phyloP scores from a whole-genome alignment of 2,888 invertebrate genomes.

The Adela reaumurella region DNA sequence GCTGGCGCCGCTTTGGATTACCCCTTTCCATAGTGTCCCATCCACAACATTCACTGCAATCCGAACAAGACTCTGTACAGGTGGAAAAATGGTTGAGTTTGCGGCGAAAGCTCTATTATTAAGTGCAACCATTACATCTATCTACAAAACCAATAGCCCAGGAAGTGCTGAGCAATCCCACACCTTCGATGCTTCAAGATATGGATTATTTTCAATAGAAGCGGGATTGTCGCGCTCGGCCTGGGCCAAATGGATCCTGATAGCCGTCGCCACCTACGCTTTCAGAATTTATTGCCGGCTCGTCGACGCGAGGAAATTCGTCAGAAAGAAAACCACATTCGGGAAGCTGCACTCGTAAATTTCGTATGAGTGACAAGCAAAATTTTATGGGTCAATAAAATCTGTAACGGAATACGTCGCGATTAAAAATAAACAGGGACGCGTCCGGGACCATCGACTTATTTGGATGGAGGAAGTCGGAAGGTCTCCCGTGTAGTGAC shows the following conservation, averaged over 20 bases:
- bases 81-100: too few species aligned
- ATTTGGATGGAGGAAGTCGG: neutral
- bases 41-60: too few species aligned
- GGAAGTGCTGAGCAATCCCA: too few species aligned
- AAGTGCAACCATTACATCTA: too few species aligned
- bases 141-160: too few species aligned
- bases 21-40: too few species aligned
- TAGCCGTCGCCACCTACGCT: slow-evolving; percentile 30
- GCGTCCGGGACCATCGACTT: neutral
- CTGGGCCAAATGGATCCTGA: slow-evolving; percentile 31
- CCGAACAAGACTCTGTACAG: too few species aligned
- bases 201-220: neutral
- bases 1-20: neutral
- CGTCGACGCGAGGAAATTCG: slow-evolving; percentile 49
- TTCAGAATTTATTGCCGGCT: slow-evolving; percentile 12
- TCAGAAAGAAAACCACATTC: slow-evolving; percentile 49
- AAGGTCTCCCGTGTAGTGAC: neutral
- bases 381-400: slow-evolving; percentile 50
- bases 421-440: slow-evolving; percentile 30
- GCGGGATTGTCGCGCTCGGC: slow-evolving; percentile 32
- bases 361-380: slow-evolving; percentile 49
- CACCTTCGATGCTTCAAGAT: too few species aligned
- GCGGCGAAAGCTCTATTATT: too few species aligned
- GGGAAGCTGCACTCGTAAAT: slow-evolving; percentile 45
- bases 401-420: slow-evolving; percentile 33